Evolutionary conservation across 2,888 invertebrate species (phyloP).

Genomic region (Diarsia rubi): DNA sequence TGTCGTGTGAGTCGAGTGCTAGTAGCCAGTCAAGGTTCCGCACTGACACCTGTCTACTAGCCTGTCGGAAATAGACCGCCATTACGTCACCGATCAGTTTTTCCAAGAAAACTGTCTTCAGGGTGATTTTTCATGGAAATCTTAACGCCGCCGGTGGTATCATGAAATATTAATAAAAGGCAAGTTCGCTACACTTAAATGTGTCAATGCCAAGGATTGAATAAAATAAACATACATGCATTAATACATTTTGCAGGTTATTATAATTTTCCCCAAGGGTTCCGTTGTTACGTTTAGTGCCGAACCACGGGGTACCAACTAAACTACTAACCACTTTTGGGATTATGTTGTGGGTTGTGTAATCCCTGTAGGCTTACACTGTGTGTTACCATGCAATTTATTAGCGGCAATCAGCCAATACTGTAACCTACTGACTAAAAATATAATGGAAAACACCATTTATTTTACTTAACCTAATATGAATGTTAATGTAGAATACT

Average conservation of each 20-base stretch:
- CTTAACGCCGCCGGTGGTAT: constrained; percentile 54
- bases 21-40: constrained; percentile 48
- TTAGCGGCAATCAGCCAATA: constrained; percentile 4
- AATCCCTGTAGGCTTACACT: constrained; percentile 43
- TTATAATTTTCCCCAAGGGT: constrained; percentile 22
- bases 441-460: not conserved
- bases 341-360: constrained; percentile 41
- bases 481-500: not conserved
- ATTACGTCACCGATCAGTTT: constrained; percentile 56
- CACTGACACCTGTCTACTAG: constrained; percentile 57
- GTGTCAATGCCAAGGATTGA: constrained; percentile 81
- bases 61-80: constrained; percentile 35
- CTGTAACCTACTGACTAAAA: not conserved
- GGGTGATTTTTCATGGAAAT: constrained; percentile 73
- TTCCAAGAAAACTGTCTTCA: constrained; percentile 61
- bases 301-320: constrained; percentile 14
- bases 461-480: not conserved
- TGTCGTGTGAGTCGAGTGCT: constrained; percentile 46
- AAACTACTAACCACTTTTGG: constrained; percentile 50
- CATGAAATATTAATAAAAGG: constrained; percentile 79
- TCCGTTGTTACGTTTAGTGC: constrained; percentile 21
- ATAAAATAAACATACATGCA: constrained; percentile 57
- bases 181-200: constrained; percentile 79
- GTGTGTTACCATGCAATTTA: constrained; percentile 31
- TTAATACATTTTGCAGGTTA: constrained; percentile 31